Base-by-base conservation (phyloP, 2,888 invertebrate genomes). In the Drosophila algonquin region DNA sequence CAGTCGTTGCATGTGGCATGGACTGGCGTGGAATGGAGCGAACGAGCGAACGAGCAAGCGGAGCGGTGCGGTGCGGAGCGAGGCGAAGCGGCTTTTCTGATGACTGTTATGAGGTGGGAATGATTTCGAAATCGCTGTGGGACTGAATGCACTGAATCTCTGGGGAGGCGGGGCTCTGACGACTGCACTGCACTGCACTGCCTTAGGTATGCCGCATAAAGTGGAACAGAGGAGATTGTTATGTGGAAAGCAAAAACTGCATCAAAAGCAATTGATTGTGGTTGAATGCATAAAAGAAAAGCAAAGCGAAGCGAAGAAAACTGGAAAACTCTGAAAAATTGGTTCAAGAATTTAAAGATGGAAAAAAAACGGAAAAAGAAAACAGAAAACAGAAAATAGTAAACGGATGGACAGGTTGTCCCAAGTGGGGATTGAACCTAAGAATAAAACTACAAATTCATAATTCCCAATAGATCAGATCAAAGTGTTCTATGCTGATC, bases 51-150 rank as follows among this genome's bases (percentile, higher is more conserved):
- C 27, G 32, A 50, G 21, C 21, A 18, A 30, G 18, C 27, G 18
- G 50, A 18, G 7, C 14, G 24, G 50, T 27, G 9, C 10, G 9
- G 18, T 7, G 35, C 35, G 35, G 12, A 1, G 21, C 30, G 46
- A 51, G 9, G 10, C 44, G 52, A 46, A 30, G 35, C 35, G 35
- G 12, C 46, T 53, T 65, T 62, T 58, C 16, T 76, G 81, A 75
- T 67, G 76, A 76, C 61, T 75, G 87, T 50, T 69, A 35, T 32
- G 56, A 65, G 74, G 74, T 73, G 71, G 71, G 50, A 82, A 85
- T 72, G 81, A 77, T 87, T 86, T 80, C 76, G 84, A 86, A 83
- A 83, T 74, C 88, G 78, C 80, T 81, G 65, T 77, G 83, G 83
- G 82, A 73, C 69, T 80, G 82, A 71, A 67, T 80, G 61, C 78